Conservation (phyloP, 2,888 invertebrate species). For the Drosophila imparisetae region DNA sequence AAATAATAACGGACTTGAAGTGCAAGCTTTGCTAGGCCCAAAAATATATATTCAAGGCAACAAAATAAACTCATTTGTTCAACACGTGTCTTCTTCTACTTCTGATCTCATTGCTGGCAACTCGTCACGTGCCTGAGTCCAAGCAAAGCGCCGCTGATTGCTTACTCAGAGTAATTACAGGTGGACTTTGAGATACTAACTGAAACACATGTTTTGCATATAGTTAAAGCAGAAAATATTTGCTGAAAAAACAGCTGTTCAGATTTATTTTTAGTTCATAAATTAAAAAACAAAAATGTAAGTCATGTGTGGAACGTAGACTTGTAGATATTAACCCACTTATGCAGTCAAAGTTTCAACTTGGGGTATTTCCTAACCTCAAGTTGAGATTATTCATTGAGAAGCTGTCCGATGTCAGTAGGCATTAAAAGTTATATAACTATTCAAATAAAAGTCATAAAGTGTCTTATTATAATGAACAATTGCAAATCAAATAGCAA, state of each 20-base stretch:
- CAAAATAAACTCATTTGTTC: not conserved
- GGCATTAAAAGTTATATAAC: not conserved
- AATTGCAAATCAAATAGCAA: not conserved
- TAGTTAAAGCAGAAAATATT: not conserved
- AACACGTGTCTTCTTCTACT: not conserved
- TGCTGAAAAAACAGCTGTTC: not conserved
- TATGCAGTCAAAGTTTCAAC: not conserved
- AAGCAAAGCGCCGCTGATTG: not conserved
- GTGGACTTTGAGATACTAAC: slow-evolving; percentile 1
- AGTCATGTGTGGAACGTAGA: not conserved
- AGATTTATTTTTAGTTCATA: not conserved
- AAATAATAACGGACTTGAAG: not conserved
- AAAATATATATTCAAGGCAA: not conserved
- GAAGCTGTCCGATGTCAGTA: too few species aligned
- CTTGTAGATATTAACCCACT: not conserved
- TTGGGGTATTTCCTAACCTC: not conserved
- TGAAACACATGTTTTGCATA: not conserved
- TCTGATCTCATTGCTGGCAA: slow-evolving; percentile 3
- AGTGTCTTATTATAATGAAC: not conserved
- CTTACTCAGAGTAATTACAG: not conserved
- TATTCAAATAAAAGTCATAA: not conserved
- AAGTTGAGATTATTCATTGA: not conserved
- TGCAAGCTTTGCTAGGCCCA: not conserved
- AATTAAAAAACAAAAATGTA: not conserved
- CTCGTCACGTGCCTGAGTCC: slow-evolving; percentile 12